These are phyloP conservation scores for Dasyprocta punctata DNA, from an alignment of 2,113 vertebrate species.

Conservation along the genomic window DNA sequence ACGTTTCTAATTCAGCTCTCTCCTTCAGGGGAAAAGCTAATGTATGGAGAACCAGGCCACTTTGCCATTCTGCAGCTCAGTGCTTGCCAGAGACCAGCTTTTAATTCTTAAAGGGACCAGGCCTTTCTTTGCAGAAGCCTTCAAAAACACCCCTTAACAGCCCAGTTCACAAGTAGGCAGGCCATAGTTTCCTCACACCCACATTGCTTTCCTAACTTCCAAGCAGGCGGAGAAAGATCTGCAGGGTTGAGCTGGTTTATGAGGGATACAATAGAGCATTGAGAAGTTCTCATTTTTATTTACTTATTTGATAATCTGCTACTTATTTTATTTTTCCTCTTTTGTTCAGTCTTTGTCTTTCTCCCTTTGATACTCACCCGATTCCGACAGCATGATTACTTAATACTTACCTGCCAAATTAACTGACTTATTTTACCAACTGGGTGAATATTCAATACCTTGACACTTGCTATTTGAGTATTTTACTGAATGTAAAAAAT, in stretches of 20 bases:
- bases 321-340: constrained; percentile 81
- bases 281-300: constrained; percentile 80
- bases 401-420: constrained; percentile 91
- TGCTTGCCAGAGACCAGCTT: constrained; percentile 68
- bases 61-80: constrained; percentile 54
- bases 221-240: constrained; percentile 49
- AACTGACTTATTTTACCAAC: constrained; percentile 91
- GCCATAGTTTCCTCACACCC: constrained; percentile 45
- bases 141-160: not conserved
- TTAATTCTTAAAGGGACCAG: constrained; percentile 74
- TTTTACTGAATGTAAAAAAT: constrained; percentile 77
- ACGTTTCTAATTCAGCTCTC: constrained; percentile 62
- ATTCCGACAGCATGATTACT: constrained; percentile 89
- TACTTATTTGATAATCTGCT: constrained; percentile 81
- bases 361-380: constrained; percentile 84
- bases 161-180: not conserved
- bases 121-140: constrained; percentile 63
- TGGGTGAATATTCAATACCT: constrained; percentile 85
- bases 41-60: constrained; percentile 64
- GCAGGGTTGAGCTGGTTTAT: constrained; percentile 67
- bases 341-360: constrained; percentile 86
- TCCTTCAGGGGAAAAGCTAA: constrained; percentile 68
- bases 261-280: constrained; percentile 62
- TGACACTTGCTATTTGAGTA: constrained; percentile 85
- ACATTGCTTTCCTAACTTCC: constrained; percentile 61